Conservation (phyloP, 2,888 invertebrate species). For the Luperina nickerlii region DNA sequence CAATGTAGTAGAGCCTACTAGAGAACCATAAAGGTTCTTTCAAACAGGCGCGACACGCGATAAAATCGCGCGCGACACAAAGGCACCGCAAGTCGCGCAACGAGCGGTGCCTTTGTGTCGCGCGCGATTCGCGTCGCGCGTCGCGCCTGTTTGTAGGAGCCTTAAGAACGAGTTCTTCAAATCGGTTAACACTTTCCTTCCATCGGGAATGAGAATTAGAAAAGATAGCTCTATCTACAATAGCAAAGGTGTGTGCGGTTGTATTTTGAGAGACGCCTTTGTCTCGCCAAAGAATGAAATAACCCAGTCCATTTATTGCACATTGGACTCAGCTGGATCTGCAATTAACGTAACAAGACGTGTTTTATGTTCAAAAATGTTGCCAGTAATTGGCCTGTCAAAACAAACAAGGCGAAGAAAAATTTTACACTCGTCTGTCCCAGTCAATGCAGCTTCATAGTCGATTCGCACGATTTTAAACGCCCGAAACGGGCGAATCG, state of each 20-base stretch:
- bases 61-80: no score
- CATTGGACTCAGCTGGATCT: slow-evolving; percentile 11
- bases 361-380: slow-evolving; percentile 44
- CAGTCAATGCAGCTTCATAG: slow-evolving; percentile 30
- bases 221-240: background rate
- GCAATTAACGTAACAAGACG: slow-evolving; percentile 41
- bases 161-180: no score
- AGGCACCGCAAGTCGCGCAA: no score
- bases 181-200: background rate
- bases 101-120: no score
- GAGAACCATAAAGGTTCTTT: background rate
- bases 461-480: no score
- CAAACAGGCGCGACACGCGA: no score
- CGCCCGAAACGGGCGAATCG: no score
- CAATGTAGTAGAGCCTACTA: background rate
- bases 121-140: no score
- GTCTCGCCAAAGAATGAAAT: slow-evolving; percentile 24
- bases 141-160: no score
- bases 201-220: background rate
- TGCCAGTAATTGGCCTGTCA: slow-evolving; percentile 53
- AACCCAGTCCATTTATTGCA: slow-evolving; percentile 23
- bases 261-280: background rate
- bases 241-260: background rate
- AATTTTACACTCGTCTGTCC: slow-evolving; percentile 25
- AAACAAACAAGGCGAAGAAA: slow-evolving; percentile 43